These are phyloP conservation scores for Molossus alvarezi DNA, from an alignment of 2,797 vertebrate species.

Conservation along the genomic window DNA sequence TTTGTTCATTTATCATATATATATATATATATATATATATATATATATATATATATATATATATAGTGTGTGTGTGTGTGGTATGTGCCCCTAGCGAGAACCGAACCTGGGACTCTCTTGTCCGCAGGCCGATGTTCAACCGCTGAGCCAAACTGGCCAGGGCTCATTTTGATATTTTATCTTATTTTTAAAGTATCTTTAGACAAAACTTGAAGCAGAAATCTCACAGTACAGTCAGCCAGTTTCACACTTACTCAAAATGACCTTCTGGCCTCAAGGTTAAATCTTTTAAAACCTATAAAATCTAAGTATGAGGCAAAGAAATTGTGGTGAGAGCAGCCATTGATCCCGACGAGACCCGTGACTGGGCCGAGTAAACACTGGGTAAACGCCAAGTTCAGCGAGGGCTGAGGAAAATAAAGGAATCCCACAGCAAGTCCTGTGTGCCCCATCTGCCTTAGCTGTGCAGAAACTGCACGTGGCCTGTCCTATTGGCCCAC, in stretches of 20 bases:
- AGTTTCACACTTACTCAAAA: slow-evolving; percentile 27
- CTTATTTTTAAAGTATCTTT: slow-evolving; percentile 37
- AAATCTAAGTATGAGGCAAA: slow-evolving; percentile 28
- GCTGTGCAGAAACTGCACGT: neutral
- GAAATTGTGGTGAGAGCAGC: neutral
- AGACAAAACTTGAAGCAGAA: slow-evolving; percentile 40
- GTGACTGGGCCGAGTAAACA: slow-evolving; percentile 31
- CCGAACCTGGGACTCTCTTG: too few species aligned
- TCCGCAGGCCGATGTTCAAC: too few species aligned
- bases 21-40: too few species aligned
- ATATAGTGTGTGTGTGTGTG: too few species aligned
- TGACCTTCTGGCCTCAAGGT: slow-evolving; percentile 22
- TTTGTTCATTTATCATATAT: slow-evolving; percentile 11
- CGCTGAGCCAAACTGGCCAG: too few species aligned
- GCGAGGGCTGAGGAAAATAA: slow-evolving; percentile 19
- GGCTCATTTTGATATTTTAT: neutral
- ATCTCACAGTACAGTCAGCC: neutral
- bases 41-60: too few species aligned
- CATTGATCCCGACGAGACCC: neutral
- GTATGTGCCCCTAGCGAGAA: too few species aligned
- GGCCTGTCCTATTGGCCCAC: neutral
- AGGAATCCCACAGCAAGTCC: slow-evolving; percentile 34
- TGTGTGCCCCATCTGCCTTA: slow-evolving; percentile 64
- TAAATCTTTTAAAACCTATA: slow-evolving; percentile 55
- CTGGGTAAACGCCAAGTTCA: slow-evolving; percentile 57